Evolutionary conservation across 2,888 invertebrate genomes (phyloP), one percentile per base, ranked within the genome.

Genomic region (Trachelus tabidus): DNA sequence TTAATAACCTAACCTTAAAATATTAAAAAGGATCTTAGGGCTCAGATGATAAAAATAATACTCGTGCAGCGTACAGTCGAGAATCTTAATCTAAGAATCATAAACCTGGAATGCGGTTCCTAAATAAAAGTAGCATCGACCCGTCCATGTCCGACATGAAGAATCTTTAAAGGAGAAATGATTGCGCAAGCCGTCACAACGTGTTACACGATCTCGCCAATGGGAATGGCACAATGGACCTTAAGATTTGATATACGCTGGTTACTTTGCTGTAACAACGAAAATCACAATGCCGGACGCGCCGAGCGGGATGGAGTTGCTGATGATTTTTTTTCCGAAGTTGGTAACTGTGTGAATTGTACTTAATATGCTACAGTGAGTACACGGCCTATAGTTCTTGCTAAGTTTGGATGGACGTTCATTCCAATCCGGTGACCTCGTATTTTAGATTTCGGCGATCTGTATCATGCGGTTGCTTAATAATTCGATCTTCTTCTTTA

Each of bases 401-500:
- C 56, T 56, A 56, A 56, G 23, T 56, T 56, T 23, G 56, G 56
- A 23, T 56, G 23, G 56, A 56, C 56, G 56, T 56, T 56, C 75
- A 78, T 78, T 75, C 76, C 35, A 34, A 71, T 69, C 78, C 56
- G 73, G 71, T 78, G 78, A 78, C 78, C 78, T 78, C 78, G 78
- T 75, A 75, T 78, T 68, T 76, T 30, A 56, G 73, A 78, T 78
- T 78, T 78, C 78, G 78, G 78, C 78, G 78, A 78, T 78, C 78
- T 78, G 78, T 78, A 78, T 78, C 78, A 76, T 37, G 78, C 34
- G 37, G 75, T 78, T 78, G 75, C 78, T 76, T 76, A 78, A 78
- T 75, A 78, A 78, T 78, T 78, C 75, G 73, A 78, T 78, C 78
- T 78, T 78, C 78, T 76, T 78, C 78, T 75, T 34, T 56, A 23